Evolutionary conservation across 92 coral and sea anemone species (phyloP).

Genomic region (Scolanthus callimorphus): DNA sequence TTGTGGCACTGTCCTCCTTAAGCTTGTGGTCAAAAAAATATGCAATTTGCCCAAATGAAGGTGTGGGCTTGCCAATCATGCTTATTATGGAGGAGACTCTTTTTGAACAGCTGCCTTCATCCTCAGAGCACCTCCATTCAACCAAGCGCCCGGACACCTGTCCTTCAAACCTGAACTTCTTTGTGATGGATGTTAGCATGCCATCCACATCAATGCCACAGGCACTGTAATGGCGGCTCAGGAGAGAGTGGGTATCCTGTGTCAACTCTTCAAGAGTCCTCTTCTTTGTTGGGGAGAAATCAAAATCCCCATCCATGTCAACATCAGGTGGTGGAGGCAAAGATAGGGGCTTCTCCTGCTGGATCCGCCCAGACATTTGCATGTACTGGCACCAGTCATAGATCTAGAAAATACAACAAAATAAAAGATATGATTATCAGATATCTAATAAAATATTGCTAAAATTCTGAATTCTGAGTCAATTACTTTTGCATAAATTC

Average conservation of each 20-base stretch:
- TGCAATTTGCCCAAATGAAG: slow-evolving; percentile 22
- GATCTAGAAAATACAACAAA: no score
- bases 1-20: no score
- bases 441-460: no score
- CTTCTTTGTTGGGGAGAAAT: neutral
- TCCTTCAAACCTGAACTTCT: no score
- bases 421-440: no score
- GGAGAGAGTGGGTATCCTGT: no score
- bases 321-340: neutral
- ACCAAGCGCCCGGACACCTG: slow-evolving; percentile 13
- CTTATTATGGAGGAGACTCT: slow-evolving; percentile 10
- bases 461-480: no score
- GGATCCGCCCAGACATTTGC: slow-evolving; percentile 24
- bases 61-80: neutral
- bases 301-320: neutral
- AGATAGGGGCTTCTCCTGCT: neutral
- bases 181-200: no score
- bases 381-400: slow-evolving; percentile 48
- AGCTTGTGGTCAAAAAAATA: slow-evolving; percentile 12
- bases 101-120: slow-evolving; percentile 15
- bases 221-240: no score
- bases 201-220: no score
- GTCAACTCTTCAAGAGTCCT: no score
- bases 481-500: no score
- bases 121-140: slow-evolving; percentile 19